Evolutionary conservation across 1,140 invertebrate species (phyloP).

Genomic region (Drosophila fuyamai): DNA sequence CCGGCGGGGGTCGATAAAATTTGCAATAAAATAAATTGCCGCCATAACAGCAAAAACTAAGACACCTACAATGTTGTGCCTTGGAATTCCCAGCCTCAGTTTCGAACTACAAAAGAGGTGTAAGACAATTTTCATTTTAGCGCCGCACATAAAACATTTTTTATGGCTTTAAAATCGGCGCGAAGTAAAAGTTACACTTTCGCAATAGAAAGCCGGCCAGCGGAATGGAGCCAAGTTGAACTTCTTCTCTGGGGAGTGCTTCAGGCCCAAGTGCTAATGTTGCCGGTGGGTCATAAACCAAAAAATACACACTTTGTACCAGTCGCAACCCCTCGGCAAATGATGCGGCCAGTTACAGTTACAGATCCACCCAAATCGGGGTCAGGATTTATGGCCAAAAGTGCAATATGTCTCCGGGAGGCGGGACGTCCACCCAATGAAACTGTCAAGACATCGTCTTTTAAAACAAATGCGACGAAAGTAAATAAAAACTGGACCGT

Average conservation of each 20-base stretch:
- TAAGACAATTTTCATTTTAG: slow-evolving; percentile 70
- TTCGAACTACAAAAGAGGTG: slow-evolving; percentile 53
- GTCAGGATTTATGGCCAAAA: slow-evolving; percentile 65
- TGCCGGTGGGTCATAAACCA: slow-evolving; percentile 64
- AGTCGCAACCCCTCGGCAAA: slow-evolving; percentile 29
- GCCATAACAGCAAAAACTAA: slow-evolving; percentile 50
- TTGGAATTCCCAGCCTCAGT: slow-evolving; percentile 15
- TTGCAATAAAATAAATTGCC: slow-evolving; percentile 81
- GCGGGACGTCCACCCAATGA: slow-evolving; percentile 47
- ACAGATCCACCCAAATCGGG: slow-evolving; percentile 39
- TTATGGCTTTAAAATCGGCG: slow-evolving; percentile 81
- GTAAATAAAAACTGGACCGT: slow-evolving; percentile 78
- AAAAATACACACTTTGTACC: slow-evolving; percentile 33
- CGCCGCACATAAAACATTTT: slow-evolving; percentile 80
- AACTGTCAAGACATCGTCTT: slow-evolving; percentile 64
- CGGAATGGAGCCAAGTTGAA: not conserved
- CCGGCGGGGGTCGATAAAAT: slow-evolving; percentile 70
- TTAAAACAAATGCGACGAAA: slow-evolving; percentile 72
- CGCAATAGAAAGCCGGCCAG: slow-evolving; percentile 67
- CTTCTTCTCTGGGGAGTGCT: slow-evolving; percentile 65
- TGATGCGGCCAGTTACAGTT: slow-evolving; percentile 63
- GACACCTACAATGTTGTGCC: slow-evolving; percentile 55
- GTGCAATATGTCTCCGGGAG: slow-evolving; percentile 67
- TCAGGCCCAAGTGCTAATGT: slow-evolving; percentile 44
- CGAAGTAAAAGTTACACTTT: slow-evolving; percentile 79